Evolutionary conservation across 2,797 vertebrate species (phyloP).

Genomic region (Mycteria americana): DNA sequence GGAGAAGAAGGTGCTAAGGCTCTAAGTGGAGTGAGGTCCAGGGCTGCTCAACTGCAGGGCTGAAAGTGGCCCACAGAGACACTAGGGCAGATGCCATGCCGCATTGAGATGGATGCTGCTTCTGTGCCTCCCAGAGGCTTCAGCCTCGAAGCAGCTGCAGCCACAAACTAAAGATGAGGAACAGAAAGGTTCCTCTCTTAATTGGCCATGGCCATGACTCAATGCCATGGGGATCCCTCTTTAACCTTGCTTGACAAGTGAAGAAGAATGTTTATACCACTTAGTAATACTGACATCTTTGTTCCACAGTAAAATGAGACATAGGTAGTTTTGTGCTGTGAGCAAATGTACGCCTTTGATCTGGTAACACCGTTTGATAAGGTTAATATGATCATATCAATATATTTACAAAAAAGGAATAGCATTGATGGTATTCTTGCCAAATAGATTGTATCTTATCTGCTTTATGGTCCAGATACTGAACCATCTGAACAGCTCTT

Average conservation of each 20-base stretch:
- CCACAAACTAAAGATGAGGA: neutral
- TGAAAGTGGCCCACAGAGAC: neutral
- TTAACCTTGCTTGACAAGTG: neutral
- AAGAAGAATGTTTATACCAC: neutral
- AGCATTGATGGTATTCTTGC: neutral
- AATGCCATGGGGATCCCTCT: neutral
- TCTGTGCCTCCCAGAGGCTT: neutral
- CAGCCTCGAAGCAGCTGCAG: neutral
- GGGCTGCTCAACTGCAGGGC: neutral
- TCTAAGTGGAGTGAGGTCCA: neutral
- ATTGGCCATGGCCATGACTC: neutral
- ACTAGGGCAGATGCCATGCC: accelerated
- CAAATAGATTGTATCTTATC: neutral
- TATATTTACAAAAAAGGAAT: neutral
- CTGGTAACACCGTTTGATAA: neutral
- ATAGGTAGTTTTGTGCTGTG: neutral
- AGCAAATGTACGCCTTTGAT: neutral
- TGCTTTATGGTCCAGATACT: neutral
- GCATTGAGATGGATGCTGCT: neutral
- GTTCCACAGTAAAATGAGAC: neutral
- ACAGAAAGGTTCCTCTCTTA: neutral
- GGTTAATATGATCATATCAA: neutral
- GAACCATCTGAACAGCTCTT: neutral
- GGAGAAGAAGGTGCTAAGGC: neutral
- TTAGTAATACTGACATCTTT: neutral